Conservation (phyloP, 2,113 vertebrate species). For the Opisthocomus hoazin region DNA sequence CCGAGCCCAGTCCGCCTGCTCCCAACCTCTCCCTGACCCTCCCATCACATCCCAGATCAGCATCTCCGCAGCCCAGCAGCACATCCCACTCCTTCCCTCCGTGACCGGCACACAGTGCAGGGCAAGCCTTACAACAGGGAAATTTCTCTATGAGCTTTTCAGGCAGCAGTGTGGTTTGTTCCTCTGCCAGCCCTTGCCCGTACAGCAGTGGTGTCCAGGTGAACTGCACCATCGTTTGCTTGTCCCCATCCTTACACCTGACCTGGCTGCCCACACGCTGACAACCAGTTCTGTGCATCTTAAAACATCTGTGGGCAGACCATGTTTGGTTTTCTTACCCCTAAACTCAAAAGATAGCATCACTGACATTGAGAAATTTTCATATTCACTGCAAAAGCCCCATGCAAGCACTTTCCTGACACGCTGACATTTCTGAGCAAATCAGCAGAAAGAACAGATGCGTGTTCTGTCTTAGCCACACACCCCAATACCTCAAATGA, state of each 20-base stretch:
- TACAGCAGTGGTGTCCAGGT: background rate
- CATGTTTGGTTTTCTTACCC: background rate
- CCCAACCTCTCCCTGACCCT: background rate
- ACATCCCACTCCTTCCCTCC: fast-evolving
- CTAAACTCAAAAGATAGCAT: background rate
- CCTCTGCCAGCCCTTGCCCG: background rate
- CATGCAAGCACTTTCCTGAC: background rate
- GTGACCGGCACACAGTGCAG: fast-evolving
- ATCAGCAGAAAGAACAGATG: background rate
- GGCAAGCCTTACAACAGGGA: background rate
- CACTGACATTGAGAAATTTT: background rate
- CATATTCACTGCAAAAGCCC: background rate
- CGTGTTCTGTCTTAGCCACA: background rate
- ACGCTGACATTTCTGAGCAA: background rate
- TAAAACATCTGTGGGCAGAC: background rate
- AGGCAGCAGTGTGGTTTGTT: background rate
- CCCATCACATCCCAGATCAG: background rate
- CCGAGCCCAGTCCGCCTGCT: fast-evolving
- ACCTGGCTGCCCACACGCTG: background rate
- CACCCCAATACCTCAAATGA: background rate
- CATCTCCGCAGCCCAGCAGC: background rate
- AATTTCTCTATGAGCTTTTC: background rate
- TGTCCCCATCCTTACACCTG: background rate
- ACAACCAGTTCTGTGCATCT: background rate
- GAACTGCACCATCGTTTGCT: background rate